A percentile compares a stretch with the other conserved stretches of the same genome.
Evolutionary conservation across 2,797 vertebrate genomes (phyloP).

Genomic region (Gymnocypris eckloni): DNA sequence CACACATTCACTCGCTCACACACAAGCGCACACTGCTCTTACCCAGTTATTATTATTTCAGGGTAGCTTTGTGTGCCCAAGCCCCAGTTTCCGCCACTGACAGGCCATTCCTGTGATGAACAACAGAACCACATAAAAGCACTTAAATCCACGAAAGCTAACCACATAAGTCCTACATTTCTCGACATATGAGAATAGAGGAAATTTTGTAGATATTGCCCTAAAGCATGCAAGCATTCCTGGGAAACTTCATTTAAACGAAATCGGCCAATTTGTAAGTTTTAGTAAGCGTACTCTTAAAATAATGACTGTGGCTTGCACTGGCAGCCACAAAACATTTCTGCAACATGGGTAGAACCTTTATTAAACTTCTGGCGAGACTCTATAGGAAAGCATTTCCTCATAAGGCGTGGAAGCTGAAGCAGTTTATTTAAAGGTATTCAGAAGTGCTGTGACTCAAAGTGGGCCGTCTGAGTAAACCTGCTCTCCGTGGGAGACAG

Average conservation of each 20-base stretch:
- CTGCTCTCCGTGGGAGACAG: conserved; percentile 39
- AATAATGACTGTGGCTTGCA: conserved; percentile 26
- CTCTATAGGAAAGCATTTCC: conserved; percentile 37
- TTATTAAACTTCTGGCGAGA: conserved; percentile 33
- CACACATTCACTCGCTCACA: background rate
- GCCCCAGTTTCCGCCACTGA: conserved; percentile 98
- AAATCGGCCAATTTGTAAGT: conserved; percentile 29
- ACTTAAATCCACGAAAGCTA: conserved; percentile 42
- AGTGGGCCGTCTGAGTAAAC: conserved; percentile 40
- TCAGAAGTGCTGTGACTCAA: conserved; percentile 34
- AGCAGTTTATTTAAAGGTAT: conserved; percentile 36
- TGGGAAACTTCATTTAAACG: conserved; percentile 14
- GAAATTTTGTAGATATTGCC: conserved; percentile 5
- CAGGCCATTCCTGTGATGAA: conserved; percentile 92
- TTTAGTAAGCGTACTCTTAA: conserved; percentile 12
- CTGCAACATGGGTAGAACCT: conserved; percentile 42
- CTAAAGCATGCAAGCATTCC: conserved; percentile 13
- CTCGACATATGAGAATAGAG: conserved; percentile 9
- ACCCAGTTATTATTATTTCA: conserved; percentile 99
- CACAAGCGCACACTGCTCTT: conserved; percentile 62
- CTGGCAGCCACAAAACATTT: conserved; percentile 36
- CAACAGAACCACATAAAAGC: conserved; percentile 52
- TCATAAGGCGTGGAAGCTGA: conserved; percentile 25
- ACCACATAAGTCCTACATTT: conserved; percentile 22
- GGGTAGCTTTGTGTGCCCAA: conserved; percentile 96